Conservation (phyloP, 2,113 vertebrate genomes). For the Bothrops jararaca region DNA sequence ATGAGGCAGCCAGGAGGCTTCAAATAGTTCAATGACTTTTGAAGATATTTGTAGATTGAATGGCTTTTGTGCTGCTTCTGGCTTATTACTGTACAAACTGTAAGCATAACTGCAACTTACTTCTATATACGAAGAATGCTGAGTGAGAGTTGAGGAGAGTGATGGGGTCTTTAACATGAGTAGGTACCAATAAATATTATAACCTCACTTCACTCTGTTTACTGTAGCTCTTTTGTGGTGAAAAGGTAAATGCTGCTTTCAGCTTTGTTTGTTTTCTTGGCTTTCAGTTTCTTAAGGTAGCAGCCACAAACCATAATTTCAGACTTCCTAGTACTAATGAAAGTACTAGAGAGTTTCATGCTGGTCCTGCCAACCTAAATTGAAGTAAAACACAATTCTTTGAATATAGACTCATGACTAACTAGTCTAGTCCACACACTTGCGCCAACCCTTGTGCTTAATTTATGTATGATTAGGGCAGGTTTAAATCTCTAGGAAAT, state of each 20-base stretch:
- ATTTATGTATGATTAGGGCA: not conserved
- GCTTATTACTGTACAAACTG: not conserved
- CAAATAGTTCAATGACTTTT: not conserved
- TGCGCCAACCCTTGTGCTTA: not conserved
- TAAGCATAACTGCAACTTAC: not conserved
- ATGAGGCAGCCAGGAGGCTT: not conserved
- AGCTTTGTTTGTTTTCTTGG: not conserved
- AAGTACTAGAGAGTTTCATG: not conserved
- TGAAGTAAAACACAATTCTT: not conserved
- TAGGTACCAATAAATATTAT: not conserved
- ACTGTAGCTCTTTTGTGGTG: not conserved
- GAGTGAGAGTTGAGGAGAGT: not conserved
- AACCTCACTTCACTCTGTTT: not conserved
- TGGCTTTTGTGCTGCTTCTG: not conserved
- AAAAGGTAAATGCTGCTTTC: not conserved
- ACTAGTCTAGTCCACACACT: not conserved
- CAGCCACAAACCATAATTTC: not conserved
- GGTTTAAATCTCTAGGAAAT: not conserved
- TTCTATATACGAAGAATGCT: not conserved
- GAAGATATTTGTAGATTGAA: not conserved
- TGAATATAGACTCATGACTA: not conserved
- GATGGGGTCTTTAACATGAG: not conserved
- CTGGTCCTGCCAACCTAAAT: not conserved
- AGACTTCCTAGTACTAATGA: not conserved
- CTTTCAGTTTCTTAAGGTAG: not conserved